Evolutionary conservation across 2,113 vertebrate genomes (phyloP).

Genomic region (Heterochromis multidens): DNA sequence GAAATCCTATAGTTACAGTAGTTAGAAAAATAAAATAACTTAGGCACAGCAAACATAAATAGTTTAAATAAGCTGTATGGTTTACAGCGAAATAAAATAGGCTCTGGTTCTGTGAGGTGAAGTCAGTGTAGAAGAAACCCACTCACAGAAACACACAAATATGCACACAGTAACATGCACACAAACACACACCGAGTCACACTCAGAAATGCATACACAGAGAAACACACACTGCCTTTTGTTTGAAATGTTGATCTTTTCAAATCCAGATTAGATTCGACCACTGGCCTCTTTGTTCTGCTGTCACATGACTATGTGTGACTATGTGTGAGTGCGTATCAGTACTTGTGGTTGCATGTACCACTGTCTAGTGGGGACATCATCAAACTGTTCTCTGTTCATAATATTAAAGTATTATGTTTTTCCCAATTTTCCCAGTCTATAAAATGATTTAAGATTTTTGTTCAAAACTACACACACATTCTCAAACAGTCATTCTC

Average conservation of each 20-base stretch:
- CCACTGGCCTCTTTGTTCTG: slow-evolving; percentile 27
- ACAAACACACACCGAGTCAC: not conserved
- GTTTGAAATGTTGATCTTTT: slow-evolving; percentile 45
- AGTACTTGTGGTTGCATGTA: not conserved
- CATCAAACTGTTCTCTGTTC: not conserved
- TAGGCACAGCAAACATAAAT: not conserved
- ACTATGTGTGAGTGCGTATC: not conserved
- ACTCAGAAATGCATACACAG: not conserved
- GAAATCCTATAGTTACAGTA: too few relatives aligned
- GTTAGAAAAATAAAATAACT: not conserved
- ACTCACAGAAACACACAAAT: too few relatives aligned
- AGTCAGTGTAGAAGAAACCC: not conserved
- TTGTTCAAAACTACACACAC: too few relatives aligned
- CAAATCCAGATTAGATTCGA: slow-evolving; percentile 37
- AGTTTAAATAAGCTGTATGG: not conserved
- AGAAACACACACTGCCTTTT: not conserved
- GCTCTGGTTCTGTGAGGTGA: not conserved
- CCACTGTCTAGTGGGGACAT: not conserved
- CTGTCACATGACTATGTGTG: slow-evolving; percentile 15
- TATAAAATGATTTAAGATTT: not conserved
- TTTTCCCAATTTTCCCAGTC: not conserved
- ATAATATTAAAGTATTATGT: not conserved
- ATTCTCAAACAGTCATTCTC: not conserved
- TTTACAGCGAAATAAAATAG: not conserved
- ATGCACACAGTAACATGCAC: rapidly evolving